Conservation (phyloP, 2,888 invertebrate species). For the Creontiades dilutus region DNA sequence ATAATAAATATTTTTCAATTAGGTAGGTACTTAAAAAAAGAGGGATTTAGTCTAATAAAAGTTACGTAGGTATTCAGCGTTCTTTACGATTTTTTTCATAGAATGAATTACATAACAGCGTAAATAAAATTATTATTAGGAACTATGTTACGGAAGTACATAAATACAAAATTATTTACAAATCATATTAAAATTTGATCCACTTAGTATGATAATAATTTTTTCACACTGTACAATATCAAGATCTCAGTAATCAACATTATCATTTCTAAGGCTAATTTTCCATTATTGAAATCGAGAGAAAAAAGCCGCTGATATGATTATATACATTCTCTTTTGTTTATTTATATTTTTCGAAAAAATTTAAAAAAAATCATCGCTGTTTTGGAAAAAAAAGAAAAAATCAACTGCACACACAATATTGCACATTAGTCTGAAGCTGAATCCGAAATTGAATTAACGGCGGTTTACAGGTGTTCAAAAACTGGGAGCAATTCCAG, state of each 20-base stretch:
- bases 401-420: conserved; percentile 54
- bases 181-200: conserved; percentile 72
- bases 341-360: conserved; percentile 56
- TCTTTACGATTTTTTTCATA: background rate
- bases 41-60: conserved; percentile 19
- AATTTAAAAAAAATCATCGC: conserved; percentile 1
- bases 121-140: conserved; percentile 73
- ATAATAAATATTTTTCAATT: conserved; percentile 12
- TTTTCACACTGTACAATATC: conserved; percentile 74
- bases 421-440: conserved; percentile 73
- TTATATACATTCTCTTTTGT: conserved; percentile 21
- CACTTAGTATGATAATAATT: conserved; percentile 70
- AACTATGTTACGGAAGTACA: conserved; percentile 75
- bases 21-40: background rate
- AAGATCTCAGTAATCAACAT: conserved; percentile 61
- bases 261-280: conserved; percentile 66
- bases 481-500: conserved; percentile 45
- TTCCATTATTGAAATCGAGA: conserved; percentile 62
- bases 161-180: conserved; percentile 74
- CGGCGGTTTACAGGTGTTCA: conserved; percentile 27
- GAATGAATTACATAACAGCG: conserved; percentile 55
- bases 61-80: background rate
- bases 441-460: background rate
- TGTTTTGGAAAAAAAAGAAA: conserved; percentile 40
- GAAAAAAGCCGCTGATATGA: conserved; percentile 61